Evolutionary conservation across 2,113 vertebrate genomes (phyloP).

Genomic region (Siniperca knerii): DNA sequence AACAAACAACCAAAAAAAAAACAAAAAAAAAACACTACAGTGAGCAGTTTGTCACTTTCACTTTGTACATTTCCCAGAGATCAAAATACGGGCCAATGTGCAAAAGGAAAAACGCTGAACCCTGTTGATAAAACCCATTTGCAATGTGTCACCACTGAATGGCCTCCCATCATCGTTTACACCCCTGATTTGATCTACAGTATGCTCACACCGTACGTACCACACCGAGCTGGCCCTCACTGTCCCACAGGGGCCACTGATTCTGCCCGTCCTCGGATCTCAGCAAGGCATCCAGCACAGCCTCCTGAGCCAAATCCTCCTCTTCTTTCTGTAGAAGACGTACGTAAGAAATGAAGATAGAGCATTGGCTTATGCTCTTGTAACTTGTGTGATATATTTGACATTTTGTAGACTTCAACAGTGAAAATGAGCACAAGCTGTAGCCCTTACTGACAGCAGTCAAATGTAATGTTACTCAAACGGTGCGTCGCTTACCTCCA

Average conservation of each 20-base stretch:
- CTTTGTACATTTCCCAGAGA: no score
- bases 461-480: background rate
- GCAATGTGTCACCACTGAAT: background rate
- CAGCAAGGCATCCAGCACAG: conserved; percentile 77
- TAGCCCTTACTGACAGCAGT: background rate
- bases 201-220: conserved; percentile 45
- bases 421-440: no score
- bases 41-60: no score
- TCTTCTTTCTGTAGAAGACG: conserved; percentile 80
- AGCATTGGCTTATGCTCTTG: background rate
- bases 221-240: conserved; percentile 32
- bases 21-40: no score
- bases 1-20: no score
- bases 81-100: no score
- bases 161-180: no score
- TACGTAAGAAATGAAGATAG: background rate
- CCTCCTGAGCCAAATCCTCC: conserved; percentile 79
- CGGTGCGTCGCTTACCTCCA: conserved; percentile 66
- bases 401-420: background rate
- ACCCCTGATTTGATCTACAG: background rate
- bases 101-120: background rate
- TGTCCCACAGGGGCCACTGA: conserved; percentile 64
- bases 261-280: conserved; percentile 41
- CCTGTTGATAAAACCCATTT: background rate
- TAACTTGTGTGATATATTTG: background rate